Evolutionary conservation across 2,888 invertebrate genomes (phyloP).

Genomic region (Erebia ligea): DNA sequence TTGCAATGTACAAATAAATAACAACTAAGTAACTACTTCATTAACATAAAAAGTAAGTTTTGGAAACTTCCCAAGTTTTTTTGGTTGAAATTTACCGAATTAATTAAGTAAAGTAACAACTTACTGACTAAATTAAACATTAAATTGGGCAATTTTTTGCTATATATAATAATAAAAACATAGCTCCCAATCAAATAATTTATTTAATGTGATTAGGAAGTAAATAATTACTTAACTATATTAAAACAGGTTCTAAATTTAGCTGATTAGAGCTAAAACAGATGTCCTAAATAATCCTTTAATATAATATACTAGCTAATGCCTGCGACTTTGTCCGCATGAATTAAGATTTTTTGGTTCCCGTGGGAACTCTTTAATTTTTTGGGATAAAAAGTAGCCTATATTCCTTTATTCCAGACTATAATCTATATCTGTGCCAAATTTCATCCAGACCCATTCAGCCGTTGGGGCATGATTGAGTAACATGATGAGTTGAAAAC

Average conservation of each 20-base stretch:
- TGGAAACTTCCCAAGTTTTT: background rate
- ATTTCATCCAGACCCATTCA: no score
- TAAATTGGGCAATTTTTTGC: background rate
- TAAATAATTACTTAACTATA: no score
- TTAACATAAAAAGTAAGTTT: background rate
- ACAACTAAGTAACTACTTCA: background rate
- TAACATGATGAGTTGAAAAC: no score
- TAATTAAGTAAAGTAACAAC: background rate
- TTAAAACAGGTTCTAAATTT: background rate
- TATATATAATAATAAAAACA: background rate
- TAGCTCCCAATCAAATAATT: background rate
- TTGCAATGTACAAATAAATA: background rate
- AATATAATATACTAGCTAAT: no score
- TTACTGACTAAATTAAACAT: background rate
- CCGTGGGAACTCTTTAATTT: no score
- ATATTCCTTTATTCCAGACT: no score
- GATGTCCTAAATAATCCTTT: background rate
- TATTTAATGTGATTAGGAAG: slow-evolving; percentile 8
- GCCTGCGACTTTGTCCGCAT: no score
- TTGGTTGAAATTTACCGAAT: slow-evolving; percentile 4
- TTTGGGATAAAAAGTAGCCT: no score
- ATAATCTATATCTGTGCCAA: no score
- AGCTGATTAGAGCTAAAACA: background rate
- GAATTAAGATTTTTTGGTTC: no score
- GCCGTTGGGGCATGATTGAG: no score